Base-by-base conservation (phyloP, 2,113 vertebrate species). In the Athene noctua region DNA sequence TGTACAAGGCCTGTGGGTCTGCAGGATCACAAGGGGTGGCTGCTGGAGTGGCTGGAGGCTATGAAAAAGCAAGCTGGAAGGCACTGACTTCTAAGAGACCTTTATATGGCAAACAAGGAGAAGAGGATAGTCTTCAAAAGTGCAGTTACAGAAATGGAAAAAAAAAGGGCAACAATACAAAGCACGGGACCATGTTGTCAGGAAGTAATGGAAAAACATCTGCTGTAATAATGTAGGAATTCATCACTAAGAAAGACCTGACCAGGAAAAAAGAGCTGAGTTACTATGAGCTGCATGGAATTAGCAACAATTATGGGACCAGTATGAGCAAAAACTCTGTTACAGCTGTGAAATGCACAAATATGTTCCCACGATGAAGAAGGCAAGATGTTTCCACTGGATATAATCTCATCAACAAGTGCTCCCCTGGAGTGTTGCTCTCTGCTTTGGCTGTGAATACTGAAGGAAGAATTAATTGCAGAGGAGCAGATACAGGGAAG, bases 21-120 rank as follows among this genome's bases (percentile, higher is more conserved):
- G 73, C 52, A 74, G 59, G 29, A 49, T 46, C 3, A 0, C 25
- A 38, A 75, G 32, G 29, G 9, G 18, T 92, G 84, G 27, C 44
- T 1, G 2, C 36, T 0, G 0, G 26, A 26, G 74, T 0, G 3
- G 13, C 71, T 80, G 82, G 34, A 83, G 42, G 65, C 32, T 46
- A 6, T 22, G 13, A 30, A 61, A 92, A 80, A n/a, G 72, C 40
- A 85, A 85, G 7, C 29, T 84, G 68, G 17, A 34, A 67, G 58
- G 22, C 32, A 81, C 40, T 80, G 80, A 10, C 62, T 86, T 90
- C 62, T 65, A 13, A 66, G 16, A 61, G 23, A 46, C 54, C 23
- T 86, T 44, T 40, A 1, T n/a, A 38, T 30, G 32, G 54, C 38
- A 79, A 55, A 55, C 6, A 42, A 59, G 10, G 47, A n/a, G 82